Conservation (phyloP, 1,140 invertebrate genomes). For the Drosophila kurseongensis region DNA sequence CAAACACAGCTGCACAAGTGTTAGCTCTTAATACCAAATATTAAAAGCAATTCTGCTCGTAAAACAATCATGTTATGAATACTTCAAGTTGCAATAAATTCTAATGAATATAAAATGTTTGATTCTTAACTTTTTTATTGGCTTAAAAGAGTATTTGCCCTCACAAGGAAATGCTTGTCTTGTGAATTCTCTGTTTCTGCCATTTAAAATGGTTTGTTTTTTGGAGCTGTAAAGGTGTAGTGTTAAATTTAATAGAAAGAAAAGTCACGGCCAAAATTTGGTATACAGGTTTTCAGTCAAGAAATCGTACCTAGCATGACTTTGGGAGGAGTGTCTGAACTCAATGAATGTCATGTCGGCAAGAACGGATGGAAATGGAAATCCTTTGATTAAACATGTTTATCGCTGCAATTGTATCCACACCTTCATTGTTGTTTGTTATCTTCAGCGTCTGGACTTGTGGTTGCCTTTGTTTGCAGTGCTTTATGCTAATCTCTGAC, state of each 20-base stretch:
- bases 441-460: conserved; percentile 60
- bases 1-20: no score
- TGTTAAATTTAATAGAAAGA: neutral
- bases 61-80: neutral
- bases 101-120: neutral
- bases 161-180: neutral
- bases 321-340: conserved; percentile 12
- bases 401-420: conserved; percentile 50
- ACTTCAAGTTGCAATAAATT: neutral
- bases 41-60: neutral
- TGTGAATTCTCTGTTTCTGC: neutral
- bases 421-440: conserved; percentile 64
- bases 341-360: conserved; percentile 21
- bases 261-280: neutral
- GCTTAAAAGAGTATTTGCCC: neutral
- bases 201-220: no score
- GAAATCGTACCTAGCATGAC: neutral
- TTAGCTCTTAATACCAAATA: no score
- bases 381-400: conserved; percentile 54
- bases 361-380: conserved; percentile 1
- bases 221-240: neutral
- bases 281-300: neutral
- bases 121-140: neutral
- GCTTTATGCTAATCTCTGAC: conserved; percentile 76
- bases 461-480: conserved; percentile 67